A percentile compares a stretch with the other conserved stretches of the same genome.
These are phyloP conservation scores for Pteronura brasiliensis DNA, from an alignment of 2,113 vertebrate genomes.

Conservation along the genomic window DNA sequence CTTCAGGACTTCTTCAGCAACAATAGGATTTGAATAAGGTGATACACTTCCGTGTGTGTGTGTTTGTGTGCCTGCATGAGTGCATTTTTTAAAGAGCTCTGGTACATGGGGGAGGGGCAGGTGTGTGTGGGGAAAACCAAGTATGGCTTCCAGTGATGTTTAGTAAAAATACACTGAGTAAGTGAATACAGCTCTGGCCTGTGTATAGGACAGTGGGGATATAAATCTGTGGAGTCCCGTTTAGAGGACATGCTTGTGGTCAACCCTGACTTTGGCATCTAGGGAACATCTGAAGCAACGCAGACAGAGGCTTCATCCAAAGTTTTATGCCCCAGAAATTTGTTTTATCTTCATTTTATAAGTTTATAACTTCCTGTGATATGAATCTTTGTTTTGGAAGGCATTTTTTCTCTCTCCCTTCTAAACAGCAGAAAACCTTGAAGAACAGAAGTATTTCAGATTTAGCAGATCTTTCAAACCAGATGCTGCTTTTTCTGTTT, in stretches of 20 bases:
- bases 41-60: not conserved
- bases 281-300: not conserved
- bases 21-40: not conserved
- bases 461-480: constrained; percentile 65
- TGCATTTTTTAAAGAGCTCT: not conserved
- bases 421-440: constrained; percentile 43
- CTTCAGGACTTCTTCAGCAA: not conserved
- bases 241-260: not conserved
- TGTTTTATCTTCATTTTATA: constrained; percentile 7
- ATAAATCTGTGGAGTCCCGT: not conserved
- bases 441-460: constrained; percentile 34
- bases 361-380: not conserved
- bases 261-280: not conserved
- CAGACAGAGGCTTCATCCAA: not conserved
- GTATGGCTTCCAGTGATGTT: not conserved
- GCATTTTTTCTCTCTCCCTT: constrained; percentile 56
- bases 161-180: not conserved
- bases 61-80: not conserved
- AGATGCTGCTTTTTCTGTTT: constrained; percentile 50
- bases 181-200: not conserved
- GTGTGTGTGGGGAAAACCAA: not conserved
- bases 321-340: not conserved
- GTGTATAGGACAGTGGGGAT: not conserved
- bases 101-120: not conserved
- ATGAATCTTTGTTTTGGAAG: constrained; percentile 58